Base-by-base conservation (phyloP, 2,888 invertebrate genomes). In the Conus canariensis region DNA sequence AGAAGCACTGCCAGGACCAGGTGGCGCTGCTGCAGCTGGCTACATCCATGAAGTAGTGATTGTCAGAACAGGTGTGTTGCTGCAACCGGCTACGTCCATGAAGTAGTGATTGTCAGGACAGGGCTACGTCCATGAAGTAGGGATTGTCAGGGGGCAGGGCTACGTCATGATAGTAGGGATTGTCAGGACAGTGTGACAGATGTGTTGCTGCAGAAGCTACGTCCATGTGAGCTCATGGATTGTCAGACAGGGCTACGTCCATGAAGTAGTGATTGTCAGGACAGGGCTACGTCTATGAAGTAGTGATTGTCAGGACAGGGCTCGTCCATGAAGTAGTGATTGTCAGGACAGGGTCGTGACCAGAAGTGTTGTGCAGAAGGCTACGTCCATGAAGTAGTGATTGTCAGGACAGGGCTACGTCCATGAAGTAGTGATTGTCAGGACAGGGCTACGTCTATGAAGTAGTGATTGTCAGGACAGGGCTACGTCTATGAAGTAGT, bases 1-100 rank as follows among this genome's bases (percentile, higher is more conserved):
- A 89, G 74, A 89, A 74, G 70, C 89, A 85, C 85, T 89, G 89
- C 25, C 89, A 89, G 59, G 89, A 89, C 30, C 85, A 89, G 74
- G 85, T 77, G 30, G 19, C 14, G 12, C n/a, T 89, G 80, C 77
- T 90, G 58, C 64, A 87, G 9, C 14, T 77, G 16, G 60, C 59
- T 25, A 10, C 85, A 14, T 30, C 86, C 74, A 9, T 88, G 67
- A 85, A 59, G 14, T 85, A 25, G 60, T 45, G 45, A 45, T 45
- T 45, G 45, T 45, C 45, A 45, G 3, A 4, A 45, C 45, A 45
- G 45, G 45, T 45, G 19, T 10, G 12, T 14, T 89, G 80, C 77
- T 90, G 58, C 64, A 87, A 4, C 7, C 60, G 16, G 60, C 59
- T 25, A 10, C 85, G 10, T 30, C 86, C 74, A 9, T 88, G 67